Percentiles rank a stretch among this genome's conserved stretches.
These are phyloP conservation scores for Agonopterix alstromeriana DNA, from an alignment of 2,888 invertebrate species.

Conservation along the genomic window DNA sequence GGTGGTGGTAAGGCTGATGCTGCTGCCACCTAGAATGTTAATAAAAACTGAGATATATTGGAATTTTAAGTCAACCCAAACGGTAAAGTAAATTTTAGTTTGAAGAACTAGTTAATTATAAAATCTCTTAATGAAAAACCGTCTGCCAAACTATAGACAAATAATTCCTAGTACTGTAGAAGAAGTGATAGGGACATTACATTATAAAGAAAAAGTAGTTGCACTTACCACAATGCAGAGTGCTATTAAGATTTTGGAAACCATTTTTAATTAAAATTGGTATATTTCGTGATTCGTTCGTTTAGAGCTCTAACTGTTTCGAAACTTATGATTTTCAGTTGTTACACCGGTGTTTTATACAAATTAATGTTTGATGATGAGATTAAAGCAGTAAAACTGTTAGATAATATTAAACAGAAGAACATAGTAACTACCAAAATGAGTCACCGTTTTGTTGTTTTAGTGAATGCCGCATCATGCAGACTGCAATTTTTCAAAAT, in stretches of 20 bases:
- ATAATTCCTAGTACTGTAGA: too few relatives aligned
- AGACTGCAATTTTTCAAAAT: too few relatives aligned
- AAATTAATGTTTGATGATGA: conserved; percentile 33
- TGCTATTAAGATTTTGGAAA: conserved; percentile 44
- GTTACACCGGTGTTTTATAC: conserved; percentile 43
- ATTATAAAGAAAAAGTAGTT: too few relatives aligned
- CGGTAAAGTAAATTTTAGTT: too few relatives aligned
- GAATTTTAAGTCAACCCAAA: too few relatives aligned
- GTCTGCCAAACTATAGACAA: too few relatives aligned
- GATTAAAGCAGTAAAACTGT: conserved; percentile 24
- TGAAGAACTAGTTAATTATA: too few relatives aligned
- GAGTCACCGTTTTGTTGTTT: neutral
- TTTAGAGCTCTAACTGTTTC: conserved; percentile 23
- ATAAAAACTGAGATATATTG: neutral
- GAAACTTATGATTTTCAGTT: conserved; percentile 20
- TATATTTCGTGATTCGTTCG: conserved; percentile 22
- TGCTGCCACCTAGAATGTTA: conserved; percentile 34
- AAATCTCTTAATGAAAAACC: too few relatives aligned
- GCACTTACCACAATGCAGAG: conserved; percentile 54
- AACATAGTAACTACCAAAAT: neutral
- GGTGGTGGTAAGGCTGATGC: conserved; percentile 36
- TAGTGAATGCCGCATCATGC: neutral
- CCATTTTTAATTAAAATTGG: conserved; percentile 38
- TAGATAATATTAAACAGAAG: too few relatives aligned
- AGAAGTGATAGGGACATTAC: too few relatives aligned